Evolutionary conservation across 1,140 invertebrate species (phyloP).

Genomic region (Gryllus bimaculatus): DNA sequence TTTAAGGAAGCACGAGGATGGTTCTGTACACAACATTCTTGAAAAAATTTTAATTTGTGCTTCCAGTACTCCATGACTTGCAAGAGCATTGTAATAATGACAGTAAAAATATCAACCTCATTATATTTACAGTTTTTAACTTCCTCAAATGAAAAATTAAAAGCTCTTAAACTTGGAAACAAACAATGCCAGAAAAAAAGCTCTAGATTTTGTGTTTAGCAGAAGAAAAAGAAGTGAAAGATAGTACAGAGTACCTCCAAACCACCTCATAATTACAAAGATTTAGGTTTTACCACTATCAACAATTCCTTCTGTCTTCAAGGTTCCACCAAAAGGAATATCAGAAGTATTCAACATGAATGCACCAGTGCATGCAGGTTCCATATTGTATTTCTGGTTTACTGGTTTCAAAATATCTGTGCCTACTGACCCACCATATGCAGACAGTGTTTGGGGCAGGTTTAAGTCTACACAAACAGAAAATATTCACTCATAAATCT

Average conservation of each 20-base stretch:
- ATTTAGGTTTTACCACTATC: not conserved
- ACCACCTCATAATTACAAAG: not conserved
- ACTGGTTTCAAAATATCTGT: not conserved
- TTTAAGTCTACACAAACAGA: not conserved
- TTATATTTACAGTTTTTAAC: not conserved
- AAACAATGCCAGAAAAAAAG: too few species aligned
- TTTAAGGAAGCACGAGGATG: not conserved
- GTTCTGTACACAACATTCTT: not conserved
- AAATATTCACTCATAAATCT: not conserved
- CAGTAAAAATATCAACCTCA: not conserved
- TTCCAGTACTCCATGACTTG: not conserved
- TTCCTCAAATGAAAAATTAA: not conserved
- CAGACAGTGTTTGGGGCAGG: not conserved
- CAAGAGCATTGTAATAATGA: not conserved
- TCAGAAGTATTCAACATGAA: not conserved
- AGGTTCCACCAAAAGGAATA: not conserved
- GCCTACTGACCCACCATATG: not conserved
- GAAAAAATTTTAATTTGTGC: not conserved
- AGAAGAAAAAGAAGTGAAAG: not conserved
- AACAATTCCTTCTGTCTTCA: not conserved
- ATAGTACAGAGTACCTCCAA: not conserved
- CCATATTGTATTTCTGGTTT: not conserved
- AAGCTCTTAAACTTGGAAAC: not conserved
- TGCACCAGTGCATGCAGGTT: not conserved
- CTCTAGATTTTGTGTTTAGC: not conserved